Conservation (phyloP, 2,888 invertebrate genomes). For the Athetis lepigone region DNA sequence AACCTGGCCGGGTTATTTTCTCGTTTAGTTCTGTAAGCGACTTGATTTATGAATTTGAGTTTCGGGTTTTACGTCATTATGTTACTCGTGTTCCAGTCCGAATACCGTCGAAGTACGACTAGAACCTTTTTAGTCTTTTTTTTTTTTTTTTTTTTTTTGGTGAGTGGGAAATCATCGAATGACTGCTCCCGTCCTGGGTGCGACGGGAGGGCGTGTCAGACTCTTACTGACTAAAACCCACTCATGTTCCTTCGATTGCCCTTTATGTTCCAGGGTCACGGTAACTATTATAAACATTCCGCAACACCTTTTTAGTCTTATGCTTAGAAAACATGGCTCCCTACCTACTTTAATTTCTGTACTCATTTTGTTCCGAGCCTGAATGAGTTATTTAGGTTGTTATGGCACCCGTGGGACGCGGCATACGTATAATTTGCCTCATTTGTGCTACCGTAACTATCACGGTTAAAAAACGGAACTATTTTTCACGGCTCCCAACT, state of each 20-base stretch:
- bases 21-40: slow-evolving; percentile 24
- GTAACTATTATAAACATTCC: no score
- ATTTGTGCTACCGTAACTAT: slow-evolving; percentile 21
- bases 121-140: slow-evolving; percentile 14
- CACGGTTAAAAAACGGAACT: slow-evolving; percentile 23
- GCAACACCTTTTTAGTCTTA: slow-evolving; percentile 14
- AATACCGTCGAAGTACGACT: slow-evolving; percentile 9
- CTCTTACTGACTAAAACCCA: no score
- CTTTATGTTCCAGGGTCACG: no score
- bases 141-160: no score
- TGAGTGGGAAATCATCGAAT: no score
- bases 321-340: slow-evolving; percentile 25
- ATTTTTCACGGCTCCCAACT: slow-evolving; percentile 24
- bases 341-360: slow-evolving; percentile 13
- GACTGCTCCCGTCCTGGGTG: no score
- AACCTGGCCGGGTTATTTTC: slow-evolving; percentile 47
- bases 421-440: slow-evolving; percentile 23
- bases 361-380: slow-evolving; percentile 19
- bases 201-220: no score
- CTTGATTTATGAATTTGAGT: slow-evolving; percentile 47
- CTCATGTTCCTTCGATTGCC: no score
- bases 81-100: slow-evolving; percentile 18
- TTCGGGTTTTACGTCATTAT: slow-evolving; percentile 10
- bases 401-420: slow-evolving; percentile 32
- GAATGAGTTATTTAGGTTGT: slow-evolving; percentile 31